These are phyloP conservation scores for Troglohyphantes excavatus DNA, from an alignment of 2,888 invertebrate species.

Conservation along the genomic window DNA sequence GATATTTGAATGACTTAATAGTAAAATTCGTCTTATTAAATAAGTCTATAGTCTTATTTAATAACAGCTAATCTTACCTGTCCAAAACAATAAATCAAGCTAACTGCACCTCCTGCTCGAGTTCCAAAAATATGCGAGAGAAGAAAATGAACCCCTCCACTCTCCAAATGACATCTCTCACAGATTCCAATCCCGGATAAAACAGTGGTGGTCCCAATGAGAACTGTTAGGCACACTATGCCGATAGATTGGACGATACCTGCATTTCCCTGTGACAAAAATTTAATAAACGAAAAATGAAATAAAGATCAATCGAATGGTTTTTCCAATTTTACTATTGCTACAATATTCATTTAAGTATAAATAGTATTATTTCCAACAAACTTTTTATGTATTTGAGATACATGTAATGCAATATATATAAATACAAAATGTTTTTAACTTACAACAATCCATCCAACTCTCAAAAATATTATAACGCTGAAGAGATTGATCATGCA, in stretches of 20 bases:
- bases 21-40: no score
- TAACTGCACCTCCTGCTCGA: constrained; percentile 94
- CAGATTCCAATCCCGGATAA: constrained; percentile 98
- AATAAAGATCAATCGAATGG: no score
- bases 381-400: background rate
- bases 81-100: constrained; percentile 97
- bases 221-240: constrained; percentile 86
- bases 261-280: constrained; percentile 83
- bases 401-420: background rate
- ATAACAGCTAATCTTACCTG: no score
- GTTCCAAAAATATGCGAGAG: constrained; percentile 96
- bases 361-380: no score
- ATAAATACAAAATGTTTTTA: background rate
- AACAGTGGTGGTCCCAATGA: constrained; percentile 94
- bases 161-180: constrained; percentile 95
- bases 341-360: no score
- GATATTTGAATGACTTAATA: background rate
- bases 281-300: background rate
- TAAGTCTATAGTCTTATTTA: no score
- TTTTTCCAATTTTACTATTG: no score
- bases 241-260: constrained; percentile 84
- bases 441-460: constrained; percentile 96
- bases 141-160: constrained; percentile 98
- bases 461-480: constrained; percentile 96
- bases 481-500: constrained; percentile 99